Conservation (phyloP, 1,140 invertebrate species). For the Eueides isabella region DNA sequence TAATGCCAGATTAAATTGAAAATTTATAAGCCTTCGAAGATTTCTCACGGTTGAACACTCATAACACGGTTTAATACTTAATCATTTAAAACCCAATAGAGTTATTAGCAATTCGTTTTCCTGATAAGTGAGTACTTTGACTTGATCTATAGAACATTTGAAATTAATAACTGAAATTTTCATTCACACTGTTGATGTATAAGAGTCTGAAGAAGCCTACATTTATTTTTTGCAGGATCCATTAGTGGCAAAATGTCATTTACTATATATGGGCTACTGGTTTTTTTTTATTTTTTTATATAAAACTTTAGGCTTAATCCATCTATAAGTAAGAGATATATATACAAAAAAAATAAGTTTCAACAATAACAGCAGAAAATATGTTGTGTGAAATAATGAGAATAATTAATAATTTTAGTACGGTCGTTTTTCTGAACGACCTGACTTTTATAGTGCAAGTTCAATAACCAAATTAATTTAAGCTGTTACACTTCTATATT, state of each 20-base stretch:
- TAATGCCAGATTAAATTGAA: slow-evolving; percentile 3
- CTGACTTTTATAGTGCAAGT: too few relatives aligned
- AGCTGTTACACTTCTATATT: too few relatives aligned
- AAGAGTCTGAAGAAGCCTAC: background rate
- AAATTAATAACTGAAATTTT: background rate
- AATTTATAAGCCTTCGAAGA: slow-evolving; percentile 15
- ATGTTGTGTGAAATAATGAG: too few relatives aligned
- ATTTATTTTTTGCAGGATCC: background rate
- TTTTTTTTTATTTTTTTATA: background rate
- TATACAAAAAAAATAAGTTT: too few relatives aligned
- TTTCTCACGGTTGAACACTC: background rate
- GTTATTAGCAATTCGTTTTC: background rate
- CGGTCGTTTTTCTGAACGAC: too few relatives aligned
- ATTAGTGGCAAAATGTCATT: slow-evolving; percentile 1
- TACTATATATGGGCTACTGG: background rate
- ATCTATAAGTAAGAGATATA: background rate
- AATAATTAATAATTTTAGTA: too few relatives aligned
- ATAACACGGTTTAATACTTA: background rate
- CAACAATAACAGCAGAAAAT: too few relatives aligned
- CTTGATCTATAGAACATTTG: background rate
- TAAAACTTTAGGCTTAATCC: background rate
- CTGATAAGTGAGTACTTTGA: background rate
- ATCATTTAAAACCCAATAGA: background rate
- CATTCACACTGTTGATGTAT: background rate
- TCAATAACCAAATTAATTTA: too few relatives aligned